Conservation (phyloP, 2,888 invertebrate species). For the Acronicta aceris region DNA sequence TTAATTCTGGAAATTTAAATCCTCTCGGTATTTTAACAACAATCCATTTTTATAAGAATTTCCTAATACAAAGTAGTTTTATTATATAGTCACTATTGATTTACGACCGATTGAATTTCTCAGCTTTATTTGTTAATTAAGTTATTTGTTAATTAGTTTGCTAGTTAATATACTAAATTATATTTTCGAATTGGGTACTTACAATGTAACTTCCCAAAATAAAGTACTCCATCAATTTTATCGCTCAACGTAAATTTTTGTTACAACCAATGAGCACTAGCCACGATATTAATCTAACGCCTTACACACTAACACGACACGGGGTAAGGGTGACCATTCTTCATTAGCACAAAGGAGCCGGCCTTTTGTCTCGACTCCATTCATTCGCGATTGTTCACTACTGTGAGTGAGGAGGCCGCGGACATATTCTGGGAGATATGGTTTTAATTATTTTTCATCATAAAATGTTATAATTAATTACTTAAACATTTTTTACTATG, state of each 20-base stretch:
- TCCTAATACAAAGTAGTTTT: too few relatives aligned
- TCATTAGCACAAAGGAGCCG: conserved; percentile 86
- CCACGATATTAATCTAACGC: conserved; percentile 79
- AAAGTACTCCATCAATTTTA: conserved; percentile 25
- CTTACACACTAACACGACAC: conserved; percentile 80
- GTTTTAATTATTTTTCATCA: background rate
- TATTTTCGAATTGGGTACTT: too few relatives aligned
- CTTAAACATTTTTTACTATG: background rate
- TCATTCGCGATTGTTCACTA: conserved; percentile 86
- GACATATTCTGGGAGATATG: conserved; percentile 66
- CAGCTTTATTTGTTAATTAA: too few relatives aligned
- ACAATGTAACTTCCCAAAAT: background rate
- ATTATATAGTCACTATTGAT: too few relatives aligned
- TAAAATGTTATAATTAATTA: too few relatives aligned
- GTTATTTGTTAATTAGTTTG: too few relatives aligned
- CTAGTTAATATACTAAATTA: too few relatives aligned
- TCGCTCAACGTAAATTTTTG: conserved; percentile 53
- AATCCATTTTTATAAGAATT: too few relatives aligned
- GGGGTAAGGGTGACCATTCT: conserved; percentile 85
- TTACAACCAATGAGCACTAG: conserved; percentile 53
- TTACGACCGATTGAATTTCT: too few relatives aligned
- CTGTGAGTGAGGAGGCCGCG: conserved; percentile 68
- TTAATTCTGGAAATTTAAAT: too few relatives aligned
- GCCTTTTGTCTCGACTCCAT: conserved; percentile 85
- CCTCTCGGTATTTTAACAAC: too few relatives aligned